Conservation (phyloP, 2,113 vertebrate genomes). For the Aegypius monachus region DNA sequence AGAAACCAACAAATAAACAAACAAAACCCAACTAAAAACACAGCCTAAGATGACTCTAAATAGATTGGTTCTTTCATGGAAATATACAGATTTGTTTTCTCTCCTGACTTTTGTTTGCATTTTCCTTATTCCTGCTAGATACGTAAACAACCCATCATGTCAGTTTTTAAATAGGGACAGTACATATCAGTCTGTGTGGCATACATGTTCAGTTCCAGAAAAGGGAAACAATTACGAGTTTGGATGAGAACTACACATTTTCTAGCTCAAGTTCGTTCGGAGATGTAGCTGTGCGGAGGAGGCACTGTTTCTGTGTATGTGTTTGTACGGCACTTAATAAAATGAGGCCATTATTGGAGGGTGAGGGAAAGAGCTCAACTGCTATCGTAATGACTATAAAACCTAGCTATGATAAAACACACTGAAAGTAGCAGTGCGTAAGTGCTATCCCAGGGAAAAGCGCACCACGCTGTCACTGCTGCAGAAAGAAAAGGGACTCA, state of each 20-base stretch:
- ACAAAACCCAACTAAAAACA: conserved; percentile 24
- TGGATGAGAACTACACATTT: background rate
- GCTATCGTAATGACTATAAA: background rate
- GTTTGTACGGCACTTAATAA: background rate
- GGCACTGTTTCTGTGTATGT: background rate
- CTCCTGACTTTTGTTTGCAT: conserved; percentile 19
- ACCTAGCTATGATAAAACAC: background rate
- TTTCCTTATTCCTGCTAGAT: background rate
- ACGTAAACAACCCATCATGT: conserved; percentile 25
- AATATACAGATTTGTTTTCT: conserved; percentile 60
- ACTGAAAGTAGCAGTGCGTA: background rate
- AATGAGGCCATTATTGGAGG: background rate
- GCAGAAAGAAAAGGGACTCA: background rate
- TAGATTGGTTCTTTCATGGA: conserved; percentile 35
- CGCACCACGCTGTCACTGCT: background rate
- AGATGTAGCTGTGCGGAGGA: background rate
- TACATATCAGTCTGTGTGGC: background rate
- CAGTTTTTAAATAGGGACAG: background rate
- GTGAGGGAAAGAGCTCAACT: background rate
- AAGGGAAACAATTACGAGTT: background rate
- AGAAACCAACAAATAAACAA: conserved; percentile 49
- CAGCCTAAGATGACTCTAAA: conserved; percentile 30
- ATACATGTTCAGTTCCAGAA: conserved; percentile 1
- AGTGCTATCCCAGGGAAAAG: background rate
- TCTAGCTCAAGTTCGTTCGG: background rate